Percentiles rank a stretch among this genome's conserved stretches.
Conservation (phyloP, 1,140 invertebrate species). For the Pseudobourletiella spinata region DNA sequence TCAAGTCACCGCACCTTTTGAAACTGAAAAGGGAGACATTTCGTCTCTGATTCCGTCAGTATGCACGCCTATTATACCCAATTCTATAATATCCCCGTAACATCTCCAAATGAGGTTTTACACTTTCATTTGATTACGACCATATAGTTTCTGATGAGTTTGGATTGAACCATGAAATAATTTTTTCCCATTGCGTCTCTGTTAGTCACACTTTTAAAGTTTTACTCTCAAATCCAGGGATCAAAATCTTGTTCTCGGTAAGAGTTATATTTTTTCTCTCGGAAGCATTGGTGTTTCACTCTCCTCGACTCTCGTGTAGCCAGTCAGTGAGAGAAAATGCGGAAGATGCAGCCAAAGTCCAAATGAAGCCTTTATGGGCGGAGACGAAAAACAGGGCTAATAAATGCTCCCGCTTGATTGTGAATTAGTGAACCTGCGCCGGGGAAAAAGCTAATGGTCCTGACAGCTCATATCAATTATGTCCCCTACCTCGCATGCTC, state of each 20-base stretch:
- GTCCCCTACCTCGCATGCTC: slow-evolving; percentile 2
- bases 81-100: too few relatives aligned
- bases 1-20: too few relatives aligned
- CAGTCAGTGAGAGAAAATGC: too few relatives aligned
- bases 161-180: slow-evolving; percentile 13
- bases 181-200: not conserved
- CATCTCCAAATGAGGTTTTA: not conserved
- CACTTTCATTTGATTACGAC: not conserved
- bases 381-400: too few relatives aligned
- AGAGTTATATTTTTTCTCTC: too few relatives aligned
- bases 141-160: too few relatives aligned
- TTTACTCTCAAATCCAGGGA: not conserved
- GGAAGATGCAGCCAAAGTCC: not conserved
- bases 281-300: too few relatives aligned
- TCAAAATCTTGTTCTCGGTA: too few relatives aligned
- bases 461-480: slow-evolving; percentile 29
- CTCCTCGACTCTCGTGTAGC: too few relatives aligned
- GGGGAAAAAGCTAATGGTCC: slow-evolving; percentile 12
- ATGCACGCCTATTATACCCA: too few relatives aligned
- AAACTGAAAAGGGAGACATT: too few relatives aligned
- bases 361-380: not conserved
- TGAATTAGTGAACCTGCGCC: slow-evolving; percentile 3
- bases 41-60: too few relatives aligned
- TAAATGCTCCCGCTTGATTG: slow-evolving; percentile 1
- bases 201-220: not conserved